These are phyloP conservation scores for Larimichthys polyactis DNA, from an alignment of 2,113 vertebrate species.

Conservation along the genomic window DNA sequence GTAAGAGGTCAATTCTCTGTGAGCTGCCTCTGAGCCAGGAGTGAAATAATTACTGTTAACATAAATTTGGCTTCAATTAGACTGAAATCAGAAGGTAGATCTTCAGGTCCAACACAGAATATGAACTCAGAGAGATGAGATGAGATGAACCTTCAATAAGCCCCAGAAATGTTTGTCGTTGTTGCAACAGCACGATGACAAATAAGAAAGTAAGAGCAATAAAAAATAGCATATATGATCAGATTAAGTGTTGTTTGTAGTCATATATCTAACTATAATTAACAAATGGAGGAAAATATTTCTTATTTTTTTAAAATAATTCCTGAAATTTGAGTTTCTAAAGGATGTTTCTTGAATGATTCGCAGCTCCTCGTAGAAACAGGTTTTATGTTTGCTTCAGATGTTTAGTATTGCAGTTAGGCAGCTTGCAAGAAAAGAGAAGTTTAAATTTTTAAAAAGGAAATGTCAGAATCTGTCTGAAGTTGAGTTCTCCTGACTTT, in stretches of 20 bases:
- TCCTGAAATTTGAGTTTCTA: not conserved
- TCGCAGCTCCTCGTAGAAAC: not conserved
- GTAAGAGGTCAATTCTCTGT: conserved; percentile 76
- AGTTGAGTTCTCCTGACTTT: not conserved
- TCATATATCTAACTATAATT: no score
- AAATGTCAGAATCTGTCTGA: not conserved
- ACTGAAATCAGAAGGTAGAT: not conserved
- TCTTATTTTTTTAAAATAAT: not conserved
- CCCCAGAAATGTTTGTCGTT: no score
- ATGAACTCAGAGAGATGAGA: not conserved
- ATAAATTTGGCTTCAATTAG: no score
- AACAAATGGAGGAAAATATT: not conserved
- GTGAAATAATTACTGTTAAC: not conserved
- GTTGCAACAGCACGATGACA: no score
- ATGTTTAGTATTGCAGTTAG: not conserved
- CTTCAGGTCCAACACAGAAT: not conserved
- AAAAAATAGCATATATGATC: no score
- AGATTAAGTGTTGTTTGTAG: no score
- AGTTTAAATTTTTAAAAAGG: not conserved
- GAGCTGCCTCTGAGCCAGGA: not conserved
- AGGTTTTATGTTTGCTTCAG: not conserved
- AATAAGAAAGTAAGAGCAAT: no score
- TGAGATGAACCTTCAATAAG: no score
- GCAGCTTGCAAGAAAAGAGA: not conserved
- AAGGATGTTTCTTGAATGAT: not conserved